A percentile compares a stretch with the other conserved stretches of the same genome.
phyloP scores from a whole-genome alignment of 1,140 invertebrate genomes.

The Macrobrachium nipponense region DNA sequence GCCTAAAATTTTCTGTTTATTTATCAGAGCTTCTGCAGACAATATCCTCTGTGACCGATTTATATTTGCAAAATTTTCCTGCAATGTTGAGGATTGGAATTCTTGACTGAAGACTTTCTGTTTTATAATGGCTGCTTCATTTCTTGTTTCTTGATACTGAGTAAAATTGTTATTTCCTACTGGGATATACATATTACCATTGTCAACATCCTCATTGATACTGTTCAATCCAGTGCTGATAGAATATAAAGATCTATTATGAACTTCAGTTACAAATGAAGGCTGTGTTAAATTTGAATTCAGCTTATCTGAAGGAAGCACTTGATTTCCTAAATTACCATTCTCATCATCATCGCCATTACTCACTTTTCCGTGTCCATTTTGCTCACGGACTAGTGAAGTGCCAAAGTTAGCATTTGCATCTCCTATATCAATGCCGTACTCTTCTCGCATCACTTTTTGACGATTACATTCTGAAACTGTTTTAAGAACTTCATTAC shows the following conservation, averaged over 20 bases:
- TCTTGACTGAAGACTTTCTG: constrained; percentile 41
- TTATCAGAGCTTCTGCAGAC: constrained; percentile 29
- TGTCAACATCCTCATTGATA: neutral
- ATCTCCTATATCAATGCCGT: constrained; percentile 19
- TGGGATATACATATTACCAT: neutral
- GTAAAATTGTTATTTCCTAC: constrained; percentile 19
- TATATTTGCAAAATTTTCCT: constrained; percentile 31
- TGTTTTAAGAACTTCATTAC: neutral
- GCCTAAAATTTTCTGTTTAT: constrained; percentile 33
- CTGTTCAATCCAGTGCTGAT: too few species aligned
- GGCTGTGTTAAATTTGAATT: neutral
- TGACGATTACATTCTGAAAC: neutral
- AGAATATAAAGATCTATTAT: too few species aligned
- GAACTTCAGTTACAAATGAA: too few species aligned
- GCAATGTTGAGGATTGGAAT: constrained; percentile 23
- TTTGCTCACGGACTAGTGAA: neutral
- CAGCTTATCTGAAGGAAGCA: neutral
- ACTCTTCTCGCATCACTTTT: constrained; percentile 35
- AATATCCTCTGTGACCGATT: constrained; percentile 5
- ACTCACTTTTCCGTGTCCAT: neutral
- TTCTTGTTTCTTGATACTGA: constrained; percentile 28
- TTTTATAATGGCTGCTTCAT: constrained; percentile 43
- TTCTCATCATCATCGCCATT: constrained; percentile 2
- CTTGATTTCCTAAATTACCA: neutral
- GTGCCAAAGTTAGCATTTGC: constrained; percentile 20